A percentile compares a stretch with the other conserved stretches of the same genome.
These are phyloP conservation scores for Cyphomyrus discorhynchus DNA, from an alignment of 2,113 vertebrate species.

Conservation along the genomic window DNA sequence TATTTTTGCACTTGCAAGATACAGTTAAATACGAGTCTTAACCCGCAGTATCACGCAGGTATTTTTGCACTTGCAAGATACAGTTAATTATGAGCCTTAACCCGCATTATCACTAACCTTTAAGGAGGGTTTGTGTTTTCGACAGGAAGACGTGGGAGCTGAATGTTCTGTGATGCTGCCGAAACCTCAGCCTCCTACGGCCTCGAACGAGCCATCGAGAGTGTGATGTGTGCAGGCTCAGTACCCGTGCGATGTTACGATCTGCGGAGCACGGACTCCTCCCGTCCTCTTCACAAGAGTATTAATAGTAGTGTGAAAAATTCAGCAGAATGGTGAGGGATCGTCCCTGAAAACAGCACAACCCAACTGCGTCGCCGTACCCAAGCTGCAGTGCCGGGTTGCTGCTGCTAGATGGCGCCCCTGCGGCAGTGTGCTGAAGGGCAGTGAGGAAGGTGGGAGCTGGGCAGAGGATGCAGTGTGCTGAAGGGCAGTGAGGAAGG, in stretches of 20 bases:
- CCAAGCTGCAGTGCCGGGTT: background rate
- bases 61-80: background rate
- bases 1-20: background rate
- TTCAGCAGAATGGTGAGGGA: background rate
- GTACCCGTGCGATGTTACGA: background rate
- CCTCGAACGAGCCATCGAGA: background rate
- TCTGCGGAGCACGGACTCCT: background rate
- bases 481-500: background rate
- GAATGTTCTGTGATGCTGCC: background rate
- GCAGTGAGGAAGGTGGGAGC: background rate
- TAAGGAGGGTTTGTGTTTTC: background rate
- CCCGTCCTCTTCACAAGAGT: background rate
- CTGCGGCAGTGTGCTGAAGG: background rate
- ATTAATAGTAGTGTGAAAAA: slow-evolving; percentile 4
- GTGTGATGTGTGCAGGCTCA: background rate
- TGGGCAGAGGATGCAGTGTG: background rate
- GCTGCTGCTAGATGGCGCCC: slow-evolving; percentile 9
- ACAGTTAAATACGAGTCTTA: background rate
- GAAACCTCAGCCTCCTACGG: background rate
- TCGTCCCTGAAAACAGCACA: background rate
- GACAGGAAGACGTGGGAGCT: background rate
- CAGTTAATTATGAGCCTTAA: background rate
- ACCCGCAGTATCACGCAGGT: background rate
- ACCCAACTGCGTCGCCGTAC: background rate
- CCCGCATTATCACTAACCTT: background rate